Percentiles rank a stretch among this genome's conserved stretches.
phyloP scores from a whole-genome alignment of 2,113 vertebrate genomes.

The Mustela lutreola region DNA sequence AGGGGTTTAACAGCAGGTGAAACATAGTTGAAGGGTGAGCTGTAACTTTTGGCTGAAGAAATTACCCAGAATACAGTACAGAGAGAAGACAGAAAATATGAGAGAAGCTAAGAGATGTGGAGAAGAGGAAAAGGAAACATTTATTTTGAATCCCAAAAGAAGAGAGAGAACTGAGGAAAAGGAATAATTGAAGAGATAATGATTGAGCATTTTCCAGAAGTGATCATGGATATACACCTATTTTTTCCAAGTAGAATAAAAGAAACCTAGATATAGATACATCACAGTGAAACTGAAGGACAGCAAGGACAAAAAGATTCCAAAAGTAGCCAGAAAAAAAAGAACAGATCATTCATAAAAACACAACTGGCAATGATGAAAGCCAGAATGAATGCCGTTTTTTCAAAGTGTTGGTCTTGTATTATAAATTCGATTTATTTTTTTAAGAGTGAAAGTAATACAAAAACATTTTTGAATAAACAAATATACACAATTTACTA shows the following conservation, averaged over 20 bases:
- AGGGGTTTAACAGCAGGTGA: neutral
- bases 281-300: neutral
- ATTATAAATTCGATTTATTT: neutral
- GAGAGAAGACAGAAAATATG: neutral
- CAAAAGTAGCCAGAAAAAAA: neutral
- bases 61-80: neutral
- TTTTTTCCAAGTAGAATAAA: conserved; percentile 11
- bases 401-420: neutral
- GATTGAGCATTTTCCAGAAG: neutral
- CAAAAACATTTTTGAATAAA: conserved; percentile 12
- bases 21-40: neutral
- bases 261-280: neutral
- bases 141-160: neutral
- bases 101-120: neutral
- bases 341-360: neutral
- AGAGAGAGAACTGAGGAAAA: neutral
- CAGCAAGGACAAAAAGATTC: neutral
- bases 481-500: neutral
- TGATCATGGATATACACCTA: neutral
- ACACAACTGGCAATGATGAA: neutral
- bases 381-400: neutral
- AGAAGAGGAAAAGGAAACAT: neutral
- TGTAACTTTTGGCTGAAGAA: neutral
- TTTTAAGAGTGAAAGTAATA: neutral
- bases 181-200: neutral